Evolutionary conservation across 2,113 vertebrate genomes (phyloP), one percentile per base, ranked within the genome.

Genomic region (Python bivittatus): DNA sequence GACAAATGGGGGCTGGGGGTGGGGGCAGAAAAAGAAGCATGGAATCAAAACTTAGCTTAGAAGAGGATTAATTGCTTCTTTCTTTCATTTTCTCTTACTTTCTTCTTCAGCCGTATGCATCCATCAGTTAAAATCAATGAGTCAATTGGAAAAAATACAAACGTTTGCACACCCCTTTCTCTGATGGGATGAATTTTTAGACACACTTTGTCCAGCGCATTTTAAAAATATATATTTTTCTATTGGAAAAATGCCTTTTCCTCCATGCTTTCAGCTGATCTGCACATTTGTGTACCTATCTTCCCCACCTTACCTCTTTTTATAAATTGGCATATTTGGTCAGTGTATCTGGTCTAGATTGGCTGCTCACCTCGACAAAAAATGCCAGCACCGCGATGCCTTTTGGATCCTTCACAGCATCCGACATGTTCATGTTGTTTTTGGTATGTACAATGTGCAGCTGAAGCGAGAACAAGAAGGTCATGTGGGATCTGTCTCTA

Each of bases 401-500:
- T 58, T 95, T 53, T 1, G 91, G 11, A 15, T 93, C 90, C 33
- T 27, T 96, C n/a, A 13, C 9, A 42, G 7, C 83, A 0, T 89
- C 72, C 0, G 4, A 0, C 0, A 38, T 0, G 86, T 1, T 96
- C 93, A n/a, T 38, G 83, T 72, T 88, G 64, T 94, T 57, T 91
- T 96, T 97, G 52, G n/a, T 1, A 91, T 95, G 97, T 1, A 98
- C 97, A 20, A 98, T 97, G 94, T 98, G 98, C 4, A 98, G 10
- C 98, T 98, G 86, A 52, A 33, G 52, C 27, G 60, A 20, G 6
- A 48, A 86, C 52, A 68, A 27, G 29, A 25, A 23, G 22, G 20
- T 85, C 3, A 42, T 61, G 84, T 89, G 44, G 79, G n/a, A 53
- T 27, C 6, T 53, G 15, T 53, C 13, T 27, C 89, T 57, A 48